phyloP scores from a whole-genome alignment of 2,113 vertebrate genomes.

The Melozone crissalis region DNA sequence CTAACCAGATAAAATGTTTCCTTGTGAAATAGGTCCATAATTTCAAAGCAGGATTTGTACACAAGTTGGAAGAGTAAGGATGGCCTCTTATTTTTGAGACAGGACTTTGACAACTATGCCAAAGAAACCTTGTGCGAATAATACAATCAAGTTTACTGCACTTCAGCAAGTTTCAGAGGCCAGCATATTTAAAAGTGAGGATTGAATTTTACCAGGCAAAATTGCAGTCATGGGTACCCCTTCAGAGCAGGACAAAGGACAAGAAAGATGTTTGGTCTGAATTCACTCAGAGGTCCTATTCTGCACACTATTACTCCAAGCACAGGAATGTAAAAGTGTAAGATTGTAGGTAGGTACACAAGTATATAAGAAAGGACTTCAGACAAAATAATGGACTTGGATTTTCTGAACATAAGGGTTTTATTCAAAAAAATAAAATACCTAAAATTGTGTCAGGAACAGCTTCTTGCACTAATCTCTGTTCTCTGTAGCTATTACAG shows the following conservation, averaged over 20 bases:
- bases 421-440: not conserved
- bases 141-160: not conserved
- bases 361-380: not conserved
- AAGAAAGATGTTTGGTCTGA: not conserved
- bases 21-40: not conserved
- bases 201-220: not conserved
- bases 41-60: not conserved
- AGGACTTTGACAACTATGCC: not conserved
- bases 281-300: not conserved
- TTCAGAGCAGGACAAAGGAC: not conserved
- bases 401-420: not conserved
- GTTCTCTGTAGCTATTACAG: not conserved
- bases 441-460: not conserved
- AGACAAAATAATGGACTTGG: not conserved
- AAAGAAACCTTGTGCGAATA: not conserved
- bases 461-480: not conserved
- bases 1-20: not conserved
- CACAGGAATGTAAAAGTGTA: not conserved
- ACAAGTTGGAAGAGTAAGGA: not conserved
- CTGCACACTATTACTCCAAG: not conserved
- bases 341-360: not conserved
- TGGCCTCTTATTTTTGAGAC: fast-evolving
- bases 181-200: not conserved
- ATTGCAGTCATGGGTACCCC: not conserved
- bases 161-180: not conserved